Conservation (phyloP, 1,140 invertebrate genomes). For the Megalonaias nervosa region DNA sequence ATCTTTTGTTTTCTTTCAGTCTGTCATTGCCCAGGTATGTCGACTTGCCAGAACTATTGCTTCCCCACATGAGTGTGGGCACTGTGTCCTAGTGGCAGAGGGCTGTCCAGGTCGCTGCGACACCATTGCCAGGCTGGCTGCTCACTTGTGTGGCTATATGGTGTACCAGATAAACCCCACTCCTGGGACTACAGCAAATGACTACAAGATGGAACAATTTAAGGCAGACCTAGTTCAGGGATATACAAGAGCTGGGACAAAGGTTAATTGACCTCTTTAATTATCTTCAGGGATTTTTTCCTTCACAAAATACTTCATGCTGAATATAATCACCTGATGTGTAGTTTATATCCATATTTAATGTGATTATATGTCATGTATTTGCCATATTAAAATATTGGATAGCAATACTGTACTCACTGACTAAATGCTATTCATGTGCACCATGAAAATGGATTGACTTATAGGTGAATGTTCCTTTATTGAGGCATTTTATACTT, state of each 20-base stretch:
- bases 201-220: slow-evolving; percentile 65
- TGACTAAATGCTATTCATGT: too few relatives aligned
- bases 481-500: too few relatives aligned
- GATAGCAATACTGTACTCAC: too few relatives aligned
- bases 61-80: slow-evolving; percentile 68
- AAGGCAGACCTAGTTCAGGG: slow-evolving; percentile 65
- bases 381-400: too few relatives aligned
- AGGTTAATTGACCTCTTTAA: slow-evolving; percentile 40
- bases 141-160: slow-evolving; percentile 66
- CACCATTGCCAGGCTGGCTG: slow-evolving; percentile 63
- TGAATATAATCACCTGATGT: too few relatives aligned
- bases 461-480: too few relatives aligned
- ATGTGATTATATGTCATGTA: too few relatives aligned
- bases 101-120: slow-evolving; percentile 65
- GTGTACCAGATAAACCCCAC: slow-evolving; percentile 64
- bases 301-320: too few relatives aligned
- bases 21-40: slow-evolving; percentile 67
- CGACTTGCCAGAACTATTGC: slow-evolving; percentile 63
- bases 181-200: slow-evolving; percentile 35
- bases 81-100: slow-evolving; percentile 65
- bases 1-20: slow-evolving; percentile 42
- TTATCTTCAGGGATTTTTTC: too few relatives aligned
- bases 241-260: slow-evolving; percentile 66
- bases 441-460: too few relatives aligned
- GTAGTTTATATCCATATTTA: too few relatives aligned